Percentiles rank a stretch among this genome's conserved stretches.
These are phyloP conservation scores for Heliconius cydno DNA, from an alignment of 2,888 invertebrate species.

Conservation along the genomic window DNA sequence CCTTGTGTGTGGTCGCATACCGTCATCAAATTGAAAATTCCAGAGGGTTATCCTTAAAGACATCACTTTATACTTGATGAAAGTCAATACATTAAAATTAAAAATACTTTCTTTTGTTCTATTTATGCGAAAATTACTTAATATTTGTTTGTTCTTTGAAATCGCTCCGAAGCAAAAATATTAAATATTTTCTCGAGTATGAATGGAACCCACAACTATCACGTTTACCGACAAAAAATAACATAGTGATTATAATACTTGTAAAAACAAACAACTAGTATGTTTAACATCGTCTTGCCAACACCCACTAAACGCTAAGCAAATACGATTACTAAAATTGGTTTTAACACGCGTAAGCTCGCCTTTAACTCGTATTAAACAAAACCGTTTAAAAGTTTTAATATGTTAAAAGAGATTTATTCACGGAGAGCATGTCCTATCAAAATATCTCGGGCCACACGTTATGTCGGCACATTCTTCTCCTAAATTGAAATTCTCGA, in stretches of 20 bases:
- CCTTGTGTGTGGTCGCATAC: conserved; percentile 63
- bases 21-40: conserved; percentile 75
- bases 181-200: too few species aligned
- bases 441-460: conserved; percentile 84
- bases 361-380: conserved; percentile 60
- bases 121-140: neutral
- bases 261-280: neutral
- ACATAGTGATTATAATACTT: neutral
- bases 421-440: conserved; percentile 83
- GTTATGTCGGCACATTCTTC: conserved; percentile 84
- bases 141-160: neutral
- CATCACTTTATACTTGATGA: conserved; percentile 43
- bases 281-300: neutral
- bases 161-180: too few species aligned
- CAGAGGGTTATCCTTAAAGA: conserved; percentile 58
- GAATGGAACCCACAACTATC: too few species aligned
- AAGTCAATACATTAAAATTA: conserved; percentile 41
- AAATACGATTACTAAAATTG: conserved; percentile 17
- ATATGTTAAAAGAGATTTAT: conserved; percentile 82
- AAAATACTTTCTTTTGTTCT: conserved; percentile 10
- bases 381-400: conserved; percentile 78
- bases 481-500: conserved; percentile 84
- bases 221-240: neutral
- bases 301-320: neutral
- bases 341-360: conserved; percentile 25